phyloP scores from a whole-genome alignment of 2,797 vertebrate species.

The Characodon lateralis region DNA sequence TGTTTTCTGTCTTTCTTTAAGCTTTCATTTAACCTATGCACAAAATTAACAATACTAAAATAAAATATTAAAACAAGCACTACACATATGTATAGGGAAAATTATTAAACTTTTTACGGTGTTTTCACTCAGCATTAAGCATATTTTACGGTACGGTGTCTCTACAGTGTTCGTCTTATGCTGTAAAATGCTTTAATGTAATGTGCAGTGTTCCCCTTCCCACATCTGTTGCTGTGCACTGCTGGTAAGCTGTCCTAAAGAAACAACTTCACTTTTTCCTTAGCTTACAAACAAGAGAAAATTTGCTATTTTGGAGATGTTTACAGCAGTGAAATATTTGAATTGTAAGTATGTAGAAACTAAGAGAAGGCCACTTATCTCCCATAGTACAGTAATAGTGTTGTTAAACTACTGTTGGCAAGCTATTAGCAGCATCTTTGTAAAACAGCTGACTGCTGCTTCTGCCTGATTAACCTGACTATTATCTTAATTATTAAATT shows the following conservation, averaged over 20 bases:
- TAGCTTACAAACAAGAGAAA: not conserved
- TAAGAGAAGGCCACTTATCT: no score
- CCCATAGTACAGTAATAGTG: no score
- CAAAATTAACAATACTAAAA: not conserved
- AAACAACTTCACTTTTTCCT: not conserved
- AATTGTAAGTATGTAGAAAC: not conserved
- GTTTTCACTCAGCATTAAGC: not conserved
- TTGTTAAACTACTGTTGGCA: not conserved
- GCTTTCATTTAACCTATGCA: constrained; percentile 5
- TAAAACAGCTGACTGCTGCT: not conserved
- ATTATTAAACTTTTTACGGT: not conserved
- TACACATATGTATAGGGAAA: not conserved
- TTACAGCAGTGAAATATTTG: not conserved
- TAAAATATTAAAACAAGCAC: not conserved
- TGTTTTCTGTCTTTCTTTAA: not conserved
- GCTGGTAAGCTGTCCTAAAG: not conserved
- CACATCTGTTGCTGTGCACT: not conserved
- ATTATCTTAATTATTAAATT: not conserved
- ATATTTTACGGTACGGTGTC: not conserved
- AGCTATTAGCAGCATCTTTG: not conserved
- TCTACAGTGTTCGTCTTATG: not conserved
- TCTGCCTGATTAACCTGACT: not conserved
- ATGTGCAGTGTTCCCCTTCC: not conserved
- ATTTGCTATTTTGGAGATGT: not conserved
- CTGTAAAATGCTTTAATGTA: not conserved